A percentile compares a stretch with the other conserved stretches of the same genome.
Evolutionary conservation across 2,113 vertebrate species (phyloP).

Genomic region (Pteropus alecto): DNA sequence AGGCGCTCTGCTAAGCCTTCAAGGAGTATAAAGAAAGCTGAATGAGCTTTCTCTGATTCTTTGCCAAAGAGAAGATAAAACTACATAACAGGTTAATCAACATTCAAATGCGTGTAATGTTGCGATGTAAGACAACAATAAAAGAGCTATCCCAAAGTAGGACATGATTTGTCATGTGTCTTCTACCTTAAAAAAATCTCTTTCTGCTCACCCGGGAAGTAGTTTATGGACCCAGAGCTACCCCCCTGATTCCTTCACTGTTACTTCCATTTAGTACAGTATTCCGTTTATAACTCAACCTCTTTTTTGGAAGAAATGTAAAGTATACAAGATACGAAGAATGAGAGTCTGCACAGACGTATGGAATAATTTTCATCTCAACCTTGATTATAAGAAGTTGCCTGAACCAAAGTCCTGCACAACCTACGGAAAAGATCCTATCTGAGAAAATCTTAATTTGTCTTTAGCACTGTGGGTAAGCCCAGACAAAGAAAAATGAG

Average conservation of each 20-base stretch:
- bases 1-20: background rate
- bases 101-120: background rate
- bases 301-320: background rate
- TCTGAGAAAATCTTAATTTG: background rate
- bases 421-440: background rate
- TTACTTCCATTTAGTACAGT: background rate
- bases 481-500: background rate
- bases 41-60: background rate
- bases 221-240: background rate
- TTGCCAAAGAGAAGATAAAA: background rate
- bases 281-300: background rate
- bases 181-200: background rate
- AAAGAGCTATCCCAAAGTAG: background rate
- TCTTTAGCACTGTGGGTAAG: background rate
- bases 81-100: background rate
- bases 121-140: background rate
- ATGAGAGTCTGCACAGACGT: background rate
- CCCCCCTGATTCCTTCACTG: too few relatives aligned
- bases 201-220: background rate
- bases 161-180: background rate
- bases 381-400: background rate
- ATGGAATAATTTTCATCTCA: background rate
- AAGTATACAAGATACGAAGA: background rate
- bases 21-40: background rate
- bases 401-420: too few relatives aligned